These are phyloP conservation scores for Cataglyphis cursor DNA, from an alignment of 2,888 invertebrate species.

Conservation along the genomic window DNA sequence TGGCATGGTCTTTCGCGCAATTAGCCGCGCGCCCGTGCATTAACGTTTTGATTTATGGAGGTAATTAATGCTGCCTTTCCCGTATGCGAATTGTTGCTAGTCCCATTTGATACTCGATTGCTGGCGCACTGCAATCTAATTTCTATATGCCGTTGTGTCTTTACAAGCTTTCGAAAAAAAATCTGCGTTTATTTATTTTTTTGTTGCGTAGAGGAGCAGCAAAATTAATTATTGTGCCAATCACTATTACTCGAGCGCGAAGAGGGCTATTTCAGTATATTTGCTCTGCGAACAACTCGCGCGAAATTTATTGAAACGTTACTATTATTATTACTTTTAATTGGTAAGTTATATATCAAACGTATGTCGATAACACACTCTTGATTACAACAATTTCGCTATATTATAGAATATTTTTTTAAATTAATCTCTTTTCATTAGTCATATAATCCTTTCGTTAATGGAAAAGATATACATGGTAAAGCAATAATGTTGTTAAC, in stretches of 20 bases:
- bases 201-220: not conserved
- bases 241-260: not conserved
- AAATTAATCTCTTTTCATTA: not conserved
- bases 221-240: not conserved
- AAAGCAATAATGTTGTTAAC: not conserved
- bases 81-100: constrained; percentile 66
- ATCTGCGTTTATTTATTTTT: not conserved
- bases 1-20: constrained; percentile 73
- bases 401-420: not conserved
- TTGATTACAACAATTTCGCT: constrained; percentile 1
- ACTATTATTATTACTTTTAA: constrained; percentile 43
- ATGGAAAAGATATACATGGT: too few relatives aligned
- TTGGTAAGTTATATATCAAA: constrained; percentile 23
- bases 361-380: constrained; percentile 36
- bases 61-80: constrained; percentile 72
- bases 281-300: constrained; percentile 14
- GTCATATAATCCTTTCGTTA: not conserved
- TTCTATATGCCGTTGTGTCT: constrained; percentile 32
- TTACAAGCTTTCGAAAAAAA: not conserved
- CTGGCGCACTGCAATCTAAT: constrained; percentile 31
- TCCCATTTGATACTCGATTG: constrained; percentile 65
- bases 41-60: constrained; percentile 74
- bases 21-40: constrained; percentile 73
- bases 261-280: constrained; percentile 21
- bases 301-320: constrained; percentile 13